Conservation (phyloP, 2,113 vertebrate species). For the Tychaedon coryphoeus region DNA sequence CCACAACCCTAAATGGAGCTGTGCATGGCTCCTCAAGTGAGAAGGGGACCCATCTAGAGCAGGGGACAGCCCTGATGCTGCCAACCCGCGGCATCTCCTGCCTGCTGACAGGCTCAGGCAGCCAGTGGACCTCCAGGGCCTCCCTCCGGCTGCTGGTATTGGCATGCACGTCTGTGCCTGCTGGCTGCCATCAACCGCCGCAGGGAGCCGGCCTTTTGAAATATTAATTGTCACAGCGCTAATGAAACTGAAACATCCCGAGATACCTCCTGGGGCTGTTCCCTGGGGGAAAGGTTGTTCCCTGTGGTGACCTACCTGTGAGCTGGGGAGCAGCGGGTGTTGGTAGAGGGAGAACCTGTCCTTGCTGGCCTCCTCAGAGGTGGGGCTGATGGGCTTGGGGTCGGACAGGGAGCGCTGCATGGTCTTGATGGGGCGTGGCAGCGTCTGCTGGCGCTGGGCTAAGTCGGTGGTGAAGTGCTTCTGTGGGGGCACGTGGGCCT, state of each 20-base stretch:
- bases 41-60: not conserved
- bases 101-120: not conserved
- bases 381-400: slow-evolving; percentile 97
- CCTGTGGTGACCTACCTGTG: slow-evolving; percentile 81
- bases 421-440: slow-evolving; percentile 95
- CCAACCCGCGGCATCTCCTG: not conserved
- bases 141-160: not conserved
- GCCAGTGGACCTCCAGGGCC: not conserved
- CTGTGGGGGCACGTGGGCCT: slow-evolving; percentile 95
- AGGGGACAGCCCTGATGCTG: not conserved
- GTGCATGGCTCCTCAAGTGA: fast-evolving
- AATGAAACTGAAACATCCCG: not conserved
- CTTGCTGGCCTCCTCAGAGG: slow-evolving; percentile 90
- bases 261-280: not conserved
- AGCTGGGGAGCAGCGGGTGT: slow-evolving; percentile 85
- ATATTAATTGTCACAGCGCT: not conserved
- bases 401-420: slow-evolving; percentile 97
- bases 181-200: not conserved
- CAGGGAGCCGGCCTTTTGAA: not conserved
- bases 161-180: not conserved
- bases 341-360: slow-evolving; percentile 93
- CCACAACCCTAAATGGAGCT: fast-evolving
- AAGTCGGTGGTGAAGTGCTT: slow-evolving; percentile 90
- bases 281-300: not conserved
- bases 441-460: slow-evolving; percentile 86